Evolutionary conservation across 2,797 vertebrate genomes (phyloP).

Genomic region (Champsocephalus esox): DNA sequence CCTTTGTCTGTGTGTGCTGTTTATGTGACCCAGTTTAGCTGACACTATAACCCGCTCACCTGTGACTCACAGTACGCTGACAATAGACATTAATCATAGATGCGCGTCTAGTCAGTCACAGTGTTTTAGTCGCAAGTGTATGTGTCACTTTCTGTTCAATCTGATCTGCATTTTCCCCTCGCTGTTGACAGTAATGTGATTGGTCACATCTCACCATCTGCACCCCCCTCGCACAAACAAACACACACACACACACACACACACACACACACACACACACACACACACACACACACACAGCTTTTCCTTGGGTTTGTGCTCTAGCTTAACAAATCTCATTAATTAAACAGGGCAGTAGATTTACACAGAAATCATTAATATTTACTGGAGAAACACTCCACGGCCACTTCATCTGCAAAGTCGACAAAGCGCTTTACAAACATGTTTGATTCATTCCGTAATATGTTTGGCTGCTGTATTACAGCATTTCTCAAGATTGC

Average conservation of each 20-base stretch:
- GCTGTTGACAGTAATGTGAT: slow-evolving; percentile 62
- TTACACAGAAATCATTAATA: slow-evolving; percentile 55
- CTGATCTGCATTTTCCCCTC: slow-evolving; percentile 21
- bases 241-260: not conserved
- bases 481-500: slow-evolving; percentile 30
- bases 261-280: not conserved
- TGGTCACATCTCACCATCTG: slow-evolving; percentile 50
- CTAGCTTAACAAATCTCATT: slow-evolving; percentile 41
- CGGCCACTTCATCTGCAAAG: slow-evolving; percentile 31
- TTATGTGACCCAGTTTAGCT: slow-evolving; percentile 60
- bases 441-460: slow-evolving; percentile 51
- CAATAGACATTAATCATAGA: slow-evolving; percentile 47
- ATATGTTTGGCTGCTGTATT: slow-evolving; percentile 29
- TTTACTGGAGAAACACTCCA: slow-evolving; percentile 33
- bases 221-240: slow-evolving; percentile 1
- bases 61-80: slow-evolving; percentile 39
- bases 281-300: slow-evolving; percentile 7
- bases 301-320: slow-evolving; percentile 23
- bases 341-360: slow-evolving; percentile 50
- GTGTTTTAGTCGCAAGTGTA: not conserved
- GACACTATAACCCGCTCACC: slow-evolving; percentile 65
- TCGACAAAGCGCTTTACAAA: slow-evolving; percentile 50
- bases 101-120: slow-evolving; percentile 25
- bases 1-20: slow-evolving; percentile 8
- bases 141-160: slow-evolving; percentile 44